Conservation (phyloP, 2,113 vertebrate genomes). For the Halcyon malimbica region DNA sequence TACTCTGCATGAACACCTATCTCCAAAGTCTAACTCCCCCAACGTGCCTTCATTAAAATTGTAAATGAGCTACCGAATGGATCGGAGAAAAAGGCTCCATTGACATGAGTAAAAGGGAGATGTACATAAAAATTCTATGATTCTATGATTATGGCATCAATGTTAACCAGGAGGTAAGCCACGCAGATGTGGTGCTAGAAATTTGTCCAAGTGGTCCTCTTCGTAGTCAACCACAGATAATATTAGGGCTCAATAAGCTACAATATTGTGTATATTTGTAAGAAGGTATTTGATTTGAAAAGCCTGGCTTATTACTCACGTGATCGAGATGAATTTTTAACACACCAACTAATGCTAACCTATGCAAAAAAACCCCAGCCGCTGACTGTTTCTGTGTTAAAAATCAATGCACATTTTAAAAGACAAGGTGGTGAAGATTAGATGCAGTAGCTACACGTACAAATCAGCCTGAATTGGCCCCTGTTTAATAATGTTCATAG, state of each 20-base stretch:
- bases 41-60: not conserved
- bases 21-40: not conserved
- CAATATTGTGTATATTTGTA: not conserved
- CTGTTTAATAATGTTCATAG: not conserved
- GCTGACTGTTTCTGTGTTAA: not conserved
- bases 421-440: not conserved
- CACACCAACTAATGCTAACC: not conserved
- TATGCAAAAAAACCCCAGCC: rapidly evolving
- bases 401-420: not conserved
- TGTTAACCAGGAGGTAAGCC: not conserved
- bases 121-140: no score
- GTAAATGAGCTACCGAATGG: not conserved
- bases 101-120: not conserved
- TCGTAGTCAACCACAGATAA: not conserved
- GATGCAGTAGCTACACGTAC: not conserved
- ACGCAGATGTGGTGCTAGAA: not conserved
- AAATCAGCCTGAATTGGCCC: not conserved
- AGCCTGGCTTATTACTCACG: not conserved
- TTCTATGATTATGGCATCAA: not conserved
- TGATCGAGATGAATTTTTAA: not conserved
- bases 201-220: rapidly evolving
- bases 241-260: not conserved
- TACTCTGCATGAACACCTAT: not conserved
- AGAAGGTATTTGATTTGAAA: not conserved
- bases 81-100: not conserved